A percentile compares a stretch with the other conserved stretches of the same genome.
These are phyloP conservation scores for Nymphalis urticae DNA, from an alignment of 2,888 invertebrate species.

Conservation along the genomic window DNA sequence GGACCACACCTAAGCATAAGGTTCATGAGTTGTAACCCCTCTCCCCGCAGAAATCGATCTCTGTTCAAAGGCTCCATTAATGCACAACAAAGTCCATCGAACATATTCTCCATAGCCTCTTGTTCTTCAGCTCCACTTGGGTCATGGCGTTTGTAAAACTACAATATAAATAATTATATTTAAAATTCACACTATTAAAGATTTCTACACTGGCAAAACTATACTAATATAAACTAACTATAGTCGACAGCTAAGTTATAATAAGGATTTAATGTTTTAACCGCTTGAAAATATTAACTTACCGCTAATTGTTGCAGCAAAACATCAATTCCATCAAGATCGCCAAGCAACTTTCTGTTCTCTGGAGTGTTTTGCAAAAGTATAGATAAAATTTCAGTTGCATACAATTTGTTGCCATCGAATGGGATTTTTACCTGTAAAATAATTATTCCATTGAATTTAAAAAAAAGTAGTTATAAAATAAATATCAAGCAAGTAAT, in stretches of 20 bases:
- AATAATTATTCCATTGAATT: background rate
- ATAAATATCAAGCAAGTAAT: background rate
- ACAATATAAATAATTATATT: background rate
- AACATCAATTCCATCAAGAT: constrained; percentile 97
- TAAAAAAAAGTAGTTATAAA: background rate
- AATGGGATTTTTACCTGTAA: constrained; percentile 89
- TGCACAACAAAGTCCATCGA: constrained; percentile 96
- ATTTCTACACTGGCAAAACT: background rate
- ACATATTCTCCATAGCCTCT: constrained; percentile 99
- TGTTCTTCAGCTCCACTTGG: constrained; percentile 95
- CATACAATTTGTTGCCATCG: constrained; percentile 97
- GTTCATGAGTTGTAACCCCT: constrained; percentile 99
- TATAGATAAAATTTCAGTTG: constrained; percentile 97
- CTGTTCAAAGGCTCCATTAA: constrained; percentile 94
- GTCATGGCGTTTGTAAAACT: constrained; percentile 97
- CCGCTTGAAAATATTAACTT: constrained; percentile 43
- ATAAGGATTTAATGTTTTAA: background rate
- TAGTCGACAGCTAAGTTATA: too few species aligned
- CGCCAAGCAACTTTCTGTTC: constrained; percentile 91
- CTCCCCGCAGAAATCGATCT: constrained; percentile 95
- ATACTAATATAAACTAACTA: too few species aligned
- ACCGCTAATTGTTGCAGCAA: constrained; percentile 96
- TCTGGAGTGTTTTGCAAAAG: constrained; percentile 94
- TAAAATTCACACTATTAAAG: background rate
- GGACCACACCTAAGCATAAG: constrained; percentile 91